Base-by-base conservation (phyloP, 2,888 invertebrate species). In the Sinhomidia bicolor region DNA sequence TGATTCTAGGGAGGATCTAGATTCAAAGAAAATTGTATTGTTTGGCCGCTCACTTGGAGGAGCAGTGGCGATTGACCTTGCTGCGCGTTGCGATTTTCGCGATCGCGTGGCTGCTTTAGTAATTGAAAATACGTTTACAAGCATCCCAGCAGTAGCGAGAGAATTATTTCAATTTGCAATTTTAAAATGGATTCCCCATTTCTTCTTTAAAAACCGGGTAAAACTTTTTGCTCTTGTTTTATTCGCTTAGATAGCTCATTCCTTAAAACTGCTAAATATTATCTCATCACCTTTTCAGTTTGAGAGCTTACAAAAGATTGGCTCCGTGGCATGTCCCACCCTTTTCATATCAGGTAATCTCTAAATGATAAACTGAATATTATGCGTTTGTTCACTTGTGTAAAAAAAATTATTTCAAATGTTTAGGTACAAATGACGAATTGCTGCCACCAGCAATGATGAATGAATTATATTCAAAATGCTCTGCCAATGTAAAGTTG, bases 111-210 rank as follows among this genome's bases (percentile, higher is more conserved):
- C 97, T 96, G 97, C 97, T 92, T 94, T 98, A 90, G 95, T 99
- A 91, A 95, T 99, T 20, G 99, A 99, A 94, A 99, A 99, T 93
- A 98, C 98, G 2, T 99, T 99, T 93, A 98, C 98, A 4, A 97
- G 97, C 93, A 97, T 99, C 94, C 98, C 98, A 44, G 97, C 97
- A 91, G 98, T 99, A 96, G 98, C 98, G 20, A 95, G 96, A 92
- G 96, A 96, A 89, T 95, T 99, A 92, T 95, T 98, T 91, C 96
- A 96, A 93, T 95, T 96, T 94, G 95, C 94, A 92, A 94, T 96
- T 92, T 93, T 97, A 86, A 94, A 95, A 90, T 96, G 96, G 94
- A 94, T 99, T 92, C 98, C 98, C 89, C 94, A 95, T 92, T 95
- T 96, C 94, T 96, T 96, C 93, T 98, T 97, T 94, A 98, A 98